Conservation (phyloP, 2,888 invertebrate genomes). For the Scotopteryx bipunctaria region DNA sequence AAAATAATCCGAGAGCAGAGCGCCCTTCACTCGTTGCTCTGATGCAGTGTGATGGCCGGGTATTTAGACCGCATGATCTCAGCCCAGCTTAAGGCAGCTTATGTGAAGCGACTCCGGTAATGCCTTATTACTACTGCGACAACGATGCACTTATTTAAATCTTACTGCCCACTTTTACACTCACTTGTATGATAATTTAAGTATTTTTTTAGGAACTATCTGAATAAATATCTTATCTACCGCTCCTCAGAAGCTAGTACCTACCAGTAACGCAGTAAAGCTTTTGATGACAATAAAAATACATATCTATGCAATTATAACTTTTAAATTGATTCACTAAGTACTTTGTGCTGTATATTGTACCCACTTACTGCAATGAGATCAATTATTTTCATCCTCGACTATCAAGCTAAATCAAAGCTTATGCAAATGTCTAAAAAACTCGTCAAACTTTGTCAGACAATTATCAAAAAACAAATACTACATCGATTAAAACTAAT, state of each 20-base stretch:
- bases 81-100: conserved; percentile 55
- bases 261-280: too few species aligned
- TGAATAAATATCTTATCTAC: too few species aligned
- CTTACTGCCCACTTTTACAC: conserved; percentile 8
- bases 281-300: too few species aligned
- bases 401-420: conserved; percentile 1
- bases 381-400: neutral
- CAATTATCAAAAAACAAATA: conserved; percentile 36
- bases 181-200: neutral
- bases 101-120: conserved; percentile 48
- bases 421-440: conserved; percentile 17
- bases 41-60: conserved; percentile 80
- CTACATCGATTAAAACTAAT: conserved; percentile 31
- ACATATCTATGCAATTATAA: too few species aligned
- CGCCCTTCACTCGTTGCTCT: conserved; percentile 78
- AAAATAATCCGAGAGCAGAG: conserved; percentile 81
- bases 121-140: conserved; percentile 11
- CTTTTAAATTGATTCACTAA: too few species aligned
- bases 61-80: conserved; percentile 75
- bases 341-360: too few species aligned
- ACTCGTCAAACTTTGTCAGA: conserved; percentile 12
- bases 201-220: too few species aligned
- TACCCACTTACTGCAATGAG: neutral
- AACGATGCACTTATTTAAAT: conserved; percentile 8
- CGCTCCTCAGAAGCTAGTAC: too few species aligned